Base-by-base conservation (phyloP, 2,888 invertebrate species). In the Drosophila mettleri region DNA sequence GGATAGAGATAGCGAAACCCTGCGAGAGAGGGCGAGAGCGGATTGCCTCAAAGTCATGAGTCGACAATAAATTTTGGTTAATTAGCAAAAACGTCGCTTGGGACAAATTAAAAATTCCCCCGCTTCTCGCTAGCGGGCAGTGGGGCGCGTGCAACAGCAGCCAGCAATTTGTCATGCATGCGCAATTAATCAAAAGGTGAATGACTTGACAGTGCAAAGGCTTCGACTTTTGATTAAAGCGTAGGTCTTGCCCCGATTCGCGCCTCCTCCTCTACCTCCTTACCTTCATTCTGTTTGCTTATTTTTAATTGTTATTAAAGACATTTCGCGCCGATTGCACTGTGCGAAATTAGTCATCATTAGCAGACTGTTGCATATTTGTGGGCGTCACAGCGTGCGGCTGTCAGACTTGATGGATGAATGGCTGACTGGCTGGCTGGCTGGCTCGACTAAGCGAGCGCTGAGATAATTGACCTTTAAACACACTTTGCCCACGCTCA, bases 161-260 rank as follows among this genome's bases (percentile, higher is more conserved):
- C 24, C 70, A 68, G 65, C 69, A 69, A 81, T 86, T 86, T 86
- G 72, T 84, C 86, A 81, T 74, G 81, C 67, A 71, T 59, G 68
- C 58, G 86, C 74, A 74, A 85, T 85, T 86, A 85, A 85, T 85
- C 86, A 85, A 81, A 84, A 79, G 84, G 84, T 85, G 79, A 85
- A 86, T 69, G 81, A 81, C 75, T 65, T 55, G 59, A 48, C 43
- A 38, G 27, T 51, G 63, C 52, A 36, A 55, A 48, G 36, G 31
- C 69, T 63, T 59, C 48, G 34, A 46, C 54, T 59, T 57, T 43
- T 70, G 74, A 66, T 67, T 70, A 51, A 70, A 64, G 58, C 57
- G 27, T n/a, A n/a, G n/a, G n/a, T 24, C 39, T 34, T 33, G 51
- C 6, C 22, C 24, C 41, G 24, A 29, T 49, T 20, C 27, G 29